Percentiles rank a stretch among this genome's conserved stretches.
These are phyloP conservation scores for Rhyacophila evoluta DNA, from an alignment of 2,888 invertebrate genomes.

Conservation along the genomic window DNA sequence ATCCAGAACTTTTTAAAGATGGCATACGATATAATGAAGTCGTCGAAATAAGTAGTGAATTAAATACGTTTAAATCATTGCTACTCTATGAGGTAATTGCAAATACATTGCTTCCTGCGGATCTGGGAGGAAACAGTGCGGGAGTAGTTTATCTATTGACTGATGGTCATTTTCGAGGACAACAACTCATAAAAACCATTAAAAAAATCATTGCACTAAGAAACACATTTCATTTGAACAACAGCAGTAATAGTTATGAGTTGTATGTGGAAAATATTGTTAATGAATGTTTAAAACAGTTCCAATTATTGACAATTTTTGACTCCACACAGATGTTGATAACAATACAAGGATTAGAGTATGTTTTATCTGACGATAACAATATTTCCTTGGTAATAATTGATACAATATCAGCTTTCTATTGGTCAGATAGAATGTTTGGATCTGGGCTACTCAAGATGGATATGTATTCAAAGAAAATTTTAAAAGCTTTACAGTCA, in stretches of 20 bases:
- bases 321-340: conserved; percentile 64
- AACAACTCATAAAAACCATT: conserved; percentile 55
- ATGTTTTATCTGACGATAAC: conserved; percentile 60
- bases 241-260: conserved; percentile 33
- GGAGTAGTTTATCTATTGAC: conserved; percentile 64
- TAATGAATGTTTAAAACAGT: conserved; percentile 57
- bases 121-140: conserved; percentile 59
- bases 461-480: conserved; percentile 67
- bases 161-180: conserved; percentile 63
- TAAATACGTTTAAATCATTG: conserved; percentile 56
- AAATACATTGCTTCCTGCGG: conserved; percentile 60
- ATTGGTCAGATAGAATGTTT: conserved; percentile 67
- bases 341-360: conserved; percentile 65
- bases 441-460: conserved; percentile 65
- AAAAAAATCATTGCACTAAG: conserved; percentile 57
- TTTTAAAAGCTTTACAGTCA: conserved; percentile 63
- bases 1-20: conserved; percentile 64
- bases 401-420: conserved; percentile 67
- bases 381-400: conserved; percentile 64
- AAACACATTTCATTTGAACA: conserved; percentile 44
- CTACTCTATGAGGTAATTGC: conserved; percentile 62
- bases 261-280: conserved; percentile 55
- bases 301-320: conserved; percentile 62
- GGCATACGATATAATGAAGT: conserved; percentile 61
- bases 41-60: conserved; percentile 62